These are phyloP conservation scores for Stegophylla sp. DNA, from an alignment of 2,888 invertebrate species.

Conservation along the genomic window DNA sequence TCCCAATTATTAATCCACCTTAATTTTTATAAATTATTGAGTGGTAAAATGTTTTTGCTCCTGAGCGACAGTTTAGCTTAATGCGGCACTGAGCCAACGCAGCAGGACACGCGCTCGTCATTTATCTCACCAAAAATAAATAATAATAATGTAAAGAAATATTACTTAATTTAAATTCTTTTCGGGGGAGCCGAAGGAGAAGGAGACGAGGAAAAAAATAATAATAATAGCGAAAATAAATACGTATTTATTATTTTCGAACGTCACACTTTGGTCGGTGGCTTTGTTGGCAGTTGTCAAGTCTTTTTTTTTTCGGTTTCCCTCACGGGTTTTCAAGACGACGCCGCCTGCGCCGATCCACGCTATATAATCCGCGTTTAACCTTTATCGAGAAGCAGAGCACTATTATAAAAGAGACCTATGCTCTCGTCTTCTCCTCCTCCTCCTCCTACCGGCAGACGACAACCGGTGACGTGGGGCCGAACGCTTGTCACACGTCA, in stretches of 20 bases:
- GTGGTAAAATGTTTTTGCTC: too few species aligned
- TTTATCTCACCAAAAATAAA: conserved; percentile 19
- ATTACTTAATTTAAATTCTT: conserved; percentile 44
- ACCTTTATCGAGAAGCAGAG: conserved; percentile 14
- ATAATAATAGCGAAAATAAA: neutral
- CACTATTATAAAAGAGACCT: neutral
- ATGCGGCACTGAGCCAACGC: too few species aligned
- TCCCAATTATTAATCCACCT: too few species aligned
- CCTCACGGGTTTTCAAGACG: neutral
- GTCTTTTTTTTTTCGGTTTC: conserved; percentile 12
- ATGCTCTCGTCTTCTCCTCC: neutral
- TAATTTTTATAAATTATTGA: too few species aligned
- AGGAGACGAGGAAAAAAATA: conserved; percentile 6
- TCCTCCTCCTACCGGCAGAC: neutral
- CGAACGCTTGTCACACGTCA: conserved; percentile 50
- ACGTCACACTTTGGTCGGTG: conserved; percentile 8
- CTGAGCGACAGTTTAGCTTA: too few species aligned
- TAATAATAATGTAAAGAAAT: conserved; percentile 32
- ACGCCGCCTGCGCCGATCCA: neutral
- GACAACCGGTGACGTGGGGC: neutral
- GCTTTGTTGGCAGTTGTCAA: conserved; percentile 37
- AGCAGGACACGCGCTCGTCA: conserved; percentile 12
- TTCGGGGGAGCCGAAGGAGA: too few species aligned
- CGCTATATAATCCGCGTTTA: conserved; percentile 26
- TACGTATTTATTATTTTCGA: conserved; percentile 23